Conservation (phyloP, 1,140 invertebrate genomes). For the Drosophila sechellia region DNA sequence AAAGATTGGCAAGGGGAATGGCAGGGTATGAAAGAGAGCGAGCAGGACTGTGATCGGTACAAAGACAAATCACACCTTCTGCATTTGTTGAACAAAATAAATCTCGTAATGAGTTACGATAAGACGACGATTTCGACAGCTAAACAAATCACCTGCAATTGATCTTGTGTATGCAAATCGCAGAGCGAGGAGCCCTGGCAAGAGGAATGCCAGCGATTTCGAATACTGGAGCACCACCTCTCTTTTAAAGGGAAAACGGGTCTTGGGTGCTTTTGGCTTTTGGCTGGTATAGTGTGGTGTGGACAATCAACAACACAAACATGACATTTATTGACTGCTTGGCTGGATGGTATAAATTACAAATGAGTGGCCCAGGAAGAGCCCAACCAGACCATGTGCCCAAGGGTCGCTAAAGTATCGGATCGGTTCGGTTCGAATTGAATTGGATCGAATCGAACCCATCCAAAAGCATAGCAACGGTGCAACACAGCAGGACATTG, state of each 20-base stretch:
- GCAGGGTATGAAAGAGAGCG: not conserved
- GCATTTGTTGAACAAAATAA: slow-evolving; percentile 85
- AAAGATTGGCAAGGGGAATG: slow-evolving; percentile 31
- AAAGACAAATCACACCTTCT: slow-evolving; percentile 85
- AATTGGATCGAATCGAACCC: slow-evolving; percentile 1
- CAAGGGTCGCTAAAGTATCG: not conserved
- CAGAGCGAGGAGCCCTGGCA: slow-evolving; percentile 37
- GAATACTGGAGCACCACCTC: slow-evolving; percentile 77
- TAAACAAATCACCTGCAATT: slow-evolving; percentile 85
- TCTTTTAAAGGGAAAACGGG: not conserved
- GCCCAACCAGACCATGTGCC: slow-evolving; percentile 7
- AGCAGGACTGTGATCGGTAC: slow-evolving; percentile 67
- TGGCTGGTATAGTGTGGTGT: slow-evolving; percentile 54
- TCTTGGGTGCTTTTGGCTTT: slow-evolving; percentile 3
- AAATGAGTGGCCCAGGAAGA: slow-evolving; percentile 41
- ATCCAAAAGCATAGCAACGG: slow-evolving; percentile 12
- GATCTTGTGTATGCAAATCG: slow-evolving; percentile 82
- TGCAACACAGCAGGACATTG: slow-evolving; percentile 66
- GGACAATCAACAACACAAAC: slow-evolving; percentile 80
- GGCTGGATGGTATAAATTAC: slow-evolving; percentile 79
- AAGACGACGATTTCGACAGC: slow-evolving; percentile 85
- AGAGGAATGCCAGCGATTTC: slow-evolving; percentile 78
- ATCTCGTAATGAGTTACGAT: slow-evolving; percentile 85
- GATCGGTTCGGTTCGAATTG: not conserved
- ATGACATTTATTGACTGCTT: slow-evolving; percentile 83